Evolutionary conservation across 2,888 invertebrate genomes (phyloP), one percentile per base, ranked within the genome.

Genomic region (Tetranychus piercei): DNA sequence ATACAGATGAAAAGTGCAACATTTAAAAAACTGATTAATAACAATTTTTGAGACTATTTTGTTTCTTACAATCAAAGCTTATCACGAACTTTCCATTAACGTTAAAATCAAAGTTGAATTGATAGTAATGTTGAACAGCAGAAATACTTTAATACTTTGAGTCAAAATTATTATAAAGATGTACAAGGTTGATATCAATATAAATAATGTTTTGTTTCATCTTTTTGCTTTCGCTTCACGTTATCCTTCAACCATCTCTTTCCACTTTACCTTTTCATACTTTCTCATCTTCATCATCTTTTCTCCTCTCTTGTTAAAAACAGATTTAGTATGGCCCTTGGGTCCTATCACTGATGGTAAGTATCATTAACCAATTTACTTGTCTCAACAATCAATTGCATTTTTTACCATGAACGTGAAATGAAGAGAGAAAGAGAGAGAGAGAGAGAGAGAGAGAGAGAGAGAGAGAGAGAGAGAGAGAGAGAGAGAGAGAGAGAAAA

Each of bases 321-420:
- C 22, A 79, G 79, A 79, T 76, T 75, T 79, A 74, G 79, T 79
- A 69, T 79, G 79, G 79, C 79, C 79, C 73, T 74, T 79, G 72
- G 79, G 79, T 77, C 79, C 79, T 70, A 76, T 79, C 55, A 78
- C 79, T 71, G 79, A 79, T 75, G 79, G 79, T 79, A 77, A 74
- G 79, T 71, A 44, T 71, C 55, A 55, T 55, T 55, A 55, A 55
- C 55, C 55, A 55, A 55, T 55, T 55, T 55, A 69, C 23, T 69
- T 69, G 20, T 69, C 69, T 22, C 69, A 22, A 22, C 23, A 22
- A 34, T 9, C 23, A 65, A 65, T n/a, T 65, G 65, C 65, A 65
- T 20, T 65, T 65, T 65, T 65, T 65, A 20, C 65, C 18, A 5
- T n/a, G 18, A 18, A 20, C 65, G 18, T 65, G 65, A 65, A 20